These are phyloP conservation scores for Miltochrista miniata DNA, from an alignment of 2,888 invertebrate genomes.

Conservation along the genomic window DNA sequence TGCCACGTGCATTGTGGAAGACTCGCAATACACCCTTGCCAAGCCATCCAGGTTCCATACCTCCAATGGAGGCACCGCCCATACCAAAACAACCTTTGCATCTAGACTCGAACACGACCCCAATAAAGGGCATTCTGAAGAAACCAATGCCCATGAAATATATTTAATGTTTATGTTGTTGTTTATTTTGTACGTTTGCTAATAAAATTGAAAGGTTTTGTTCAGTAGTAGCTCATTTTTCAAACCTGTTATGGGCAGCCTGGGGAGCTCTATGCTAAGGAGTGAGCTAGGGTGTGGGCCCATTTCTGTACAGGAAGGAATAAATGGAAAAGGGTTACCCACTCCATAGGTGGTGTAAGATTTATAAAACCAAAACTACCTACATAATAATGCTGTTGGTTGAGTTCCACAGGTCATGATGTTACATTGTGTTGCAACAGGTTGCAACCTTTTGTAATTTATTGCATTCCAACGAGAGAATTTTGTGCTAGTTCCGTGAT, in stretches of 20 bases:
- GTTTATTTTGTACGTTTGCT: not conserved
- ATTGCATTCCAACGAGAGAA: too few species aligned
- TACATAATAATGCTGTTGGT: too few species aligned
- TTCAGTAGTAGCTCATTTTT: not conserved
- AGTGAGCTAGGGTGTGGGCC: too few species aligned
- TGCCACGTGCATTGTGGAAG: slow-evolving; percentile 62
- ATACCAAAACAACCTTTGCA: slow-evolving; percentile 44
- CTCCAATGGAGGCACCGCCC: slow-evolving; percentile 58
- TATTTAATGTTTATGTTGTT: slow-evolving; percentile 44
- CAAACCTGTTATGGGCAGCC: not conserved
- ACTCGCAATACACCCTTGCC: slow-evolving; percentile 41
- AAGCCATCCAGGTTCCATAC: slow-evolving; percentile 34
- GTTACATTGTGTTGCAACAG: too few species aligned
- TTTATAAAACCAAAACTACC: too few species aligned
- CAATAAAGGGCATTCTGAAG: slow-evolving; percentile 74
- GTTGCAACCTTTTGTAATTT: too few species aligned
- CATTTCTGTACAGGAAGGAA: too few species aligned
- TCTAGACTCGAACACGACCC: slow-evolving; percentile 34
- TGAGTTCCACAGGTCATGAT: too few species aligned
- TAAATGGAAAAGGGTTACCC: too few species aligned
- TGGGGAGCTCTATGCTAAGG: not conserved
- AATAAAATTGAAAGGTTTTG: not conserved
- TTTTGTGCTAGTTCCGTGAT: too few species aligned
- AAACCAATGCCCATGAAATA: slow-evolving; percentile 80
- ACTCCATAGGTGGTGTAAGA: too few species aligned